phyloP scores from a whole-genome alignment of 2,797 vertebrate genomes.

The Miichthys miiuy region DNA sequence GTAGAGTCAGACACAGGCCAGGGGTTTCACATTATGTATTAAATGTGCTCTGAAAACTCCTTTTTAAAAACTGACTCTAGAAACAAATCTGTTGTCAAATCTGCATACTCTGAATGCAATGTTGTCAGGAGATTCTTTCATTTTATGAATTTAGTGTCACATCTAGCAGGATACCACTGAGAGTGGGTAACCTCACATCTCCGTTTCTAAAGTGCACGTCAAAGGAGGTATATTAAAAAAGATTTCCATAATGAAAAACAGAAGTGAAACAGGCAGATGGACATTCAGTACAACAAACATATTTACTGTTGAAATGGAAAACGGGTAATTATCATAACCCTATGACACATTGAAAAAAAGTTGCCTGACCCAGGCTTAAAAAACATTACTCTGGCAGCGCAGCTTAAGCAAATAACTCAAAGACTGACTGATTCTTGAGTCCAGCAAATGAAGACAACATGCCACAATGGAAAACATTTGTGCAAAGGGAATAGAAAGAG shows the following conservation, averaged over 20 bases:
- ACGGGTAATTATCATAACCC: slow-evolving; percentile 65
- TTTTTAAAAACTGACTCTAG: not conserved
- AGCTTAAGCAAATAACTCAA: slow-evolving; percentile 63
- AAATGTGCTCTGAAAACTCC: not conserved
- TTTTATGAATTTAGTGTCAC: slow-evolving; percentile 27
- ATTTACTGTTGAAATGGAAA: slow-evolving; percentile 72
- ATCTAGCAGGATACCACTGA: slow-evolving; percentile 26
- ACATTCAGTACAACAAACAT: slow-evolving; percentile 67
- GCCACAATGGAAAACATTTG: slow-evolving; percentile 75
- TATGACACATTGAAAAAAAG: slow-evolving; percentile 66
- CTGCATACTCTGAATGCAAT: not conserved
- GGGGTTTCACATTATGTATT: not conserved
- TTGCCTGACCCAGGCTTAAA: slow-evolving; percentile 68
- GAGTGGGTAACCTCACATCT: slow-evolving; percentile 29
- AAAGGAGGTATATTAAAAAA: slow-evolving; percentile 42
- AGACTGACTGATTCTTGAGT: slow-evolving; percentile 66
- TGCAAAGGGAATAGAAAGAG: slow-evolving; percentile 57
- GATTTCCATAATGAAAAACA: slow-evolving; percentile 67
- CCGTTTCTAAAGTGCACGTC: slow-evolving; percentile 33
- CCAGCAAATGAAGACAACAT: slow-evolving; percentile 73
- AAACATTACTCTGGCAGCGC: slow-evolving; percentile 66
- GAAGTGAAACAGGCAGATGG: slow-evolving; percentile 63
- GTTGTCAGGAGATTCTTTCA: not conserved
- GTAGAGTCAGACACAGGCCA: not conserved
- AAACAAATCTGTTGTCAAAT: slow-evolving; percentile 1